Evolutionary conservation across 1,140 invertebrate genomes (phyloP), one percentile per base, ranked within the genome.

Genomic region (Solen grandis): DNA sequence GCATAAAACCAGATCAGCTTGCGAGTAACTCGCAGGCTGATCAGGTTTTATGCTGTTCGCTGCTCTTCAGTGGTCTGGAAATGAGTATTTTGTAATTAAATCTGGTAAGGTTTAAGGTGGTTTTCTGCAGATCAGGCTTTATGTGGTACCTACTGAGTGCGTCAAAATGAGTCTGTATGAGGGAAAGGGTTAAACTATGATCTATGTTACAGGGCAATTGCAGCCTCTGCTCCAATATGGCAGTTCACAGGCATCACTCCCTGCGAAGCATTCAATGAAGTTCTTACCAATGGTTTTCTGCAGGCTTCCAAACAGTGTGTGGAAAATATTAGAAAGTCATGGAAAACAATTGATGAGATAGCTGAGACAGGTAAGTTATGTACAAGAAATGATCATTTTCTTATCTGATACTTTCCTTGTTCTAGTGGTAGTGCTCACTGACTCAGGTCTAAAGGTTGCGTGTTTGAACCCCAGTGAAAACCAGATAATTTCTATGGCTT

Each of bases 211-310:
- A 92, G 98, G n/a, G 96, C 98, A 1, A 95, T 99, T 68, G 97
- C 99, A 36, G 95, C 97, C 3, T 99, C 98, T 22, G 99, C 98
- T 0, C 99, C 99, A 0, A 95, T 99, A 78, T 95, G 96, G 86
- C 97, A 98, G 93, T 99, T 99, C 90, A 92, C 94, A 1, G 96
- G 95, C 29, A 90, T 97, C 82, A 96, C 95, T 2, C 94, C 95
- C 0, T 99, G 98, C 90, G 94, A 95, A 57, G 94, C 94, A 13
- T 99, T 96, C 92, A 93, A 95, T 80, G 93, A 95, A 82, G 96
- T 98, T 65, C 94, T 96, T 0, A 97, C 97, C 0, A 94, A 95
- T 27, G 96, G 95, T 73, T 99, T 96, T 91, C 91, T 89, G 22
- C 88, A 93, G 1, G 94, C 93, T 0, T 94, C 94, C 79, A 66